Evolutionary conservation across 1,140 invertebrate species (phyloP), one percentile per base, ranked within the genome.

Genomic region (Mycetomoellerius zeteki): DNA sequence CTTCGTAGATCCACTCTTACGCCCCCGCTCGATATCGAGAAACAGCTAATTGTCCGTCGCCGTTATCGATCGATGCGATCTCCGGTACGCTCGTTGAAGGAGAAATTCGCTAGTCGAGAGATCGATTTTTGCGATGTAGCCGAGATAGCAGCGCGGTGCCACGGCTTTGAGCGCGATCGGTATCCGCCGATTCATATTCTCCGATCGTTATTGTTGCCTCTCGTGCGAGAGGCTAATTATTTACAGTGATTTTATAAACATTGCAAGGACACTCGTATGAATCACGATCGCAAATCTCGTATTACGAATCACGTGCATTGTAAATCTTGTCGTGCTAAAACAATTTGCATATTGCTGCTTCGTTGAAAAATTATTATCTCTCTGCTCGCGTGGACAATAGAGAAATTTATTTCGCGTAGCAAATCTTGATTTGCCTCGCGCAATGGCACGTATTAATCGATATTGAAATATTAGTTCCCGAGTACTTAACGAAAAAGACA

Each of bases 41-140:
- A 89, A 90, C 89, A 78, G 89, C 88, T 90, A 90, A 90, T 90
- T 90, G 89, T 90, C 88, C 88, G 89, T 90, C 89, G 81, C 56
- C 27, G 71, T 16, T 90, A 90, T 90, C 89, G 85, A 33, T 33
- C 56, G 43, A 47, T 73, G 58, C 77, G 88, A 90, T 90, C 89
- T 90, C 56, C 80, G 24, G 50, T 58, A 75, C 71, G 72, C 21
- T 37, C 84, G 58, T 52, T 56, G 78, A 87, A 80, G 78, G 56
- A 62, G 71, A 73, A 86, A 87, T 86, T 87, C 85, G 73, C 85
- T 80, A 50, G 88, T 56, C 80, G 43, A 21, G 69, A 75, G 54
- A 75, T 75, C 69, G 69, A 84, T 84, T 75, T 84, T 84, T 84
- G 43, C 69, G 80, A 84, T 75, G 69, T 27, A n/a, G n/a, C 24